Base-by-base conservation (phyloP, 35 echinoderm and acorn worm species). In the Lytechinus variegatus region DNA sequence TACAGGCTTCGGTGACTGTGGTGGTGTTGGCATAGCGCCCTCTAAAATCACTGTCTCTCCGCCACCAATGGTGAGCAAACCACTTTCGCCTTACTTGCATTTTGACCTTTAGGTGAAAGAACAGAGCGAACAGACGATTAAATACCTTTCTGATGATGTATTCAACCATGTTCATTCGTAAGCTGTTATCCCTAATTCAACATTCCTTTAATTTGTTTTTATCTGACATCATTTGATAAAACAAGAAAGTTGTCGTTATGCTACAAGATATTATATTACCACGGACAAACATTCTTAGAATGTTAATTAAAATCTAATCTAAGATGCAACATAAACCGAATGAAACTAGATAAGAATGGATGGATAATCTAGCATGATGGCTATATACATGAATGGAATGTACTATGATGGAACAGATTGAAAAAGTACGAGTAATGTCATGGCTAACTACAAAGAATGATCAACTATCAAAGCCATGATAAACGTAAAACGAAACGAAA, bases 81-180 rank as follows among this genome's bases (percentile, higher is more conserved):
- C 96, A 96, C 55, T 96, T 96, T 27, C 96, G 94, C 21, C 88
- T 94, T 51, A 96, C 91, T 87, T 96, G 96, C 96, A 96, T 95
- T 96, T 96, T 96, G 28, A 96, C 96, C 96, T 96, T 58, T 58
- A 9, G 5, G 66, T 44, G 66, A 7, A 79, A 79, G 66, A 79
- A 21, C 21, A 79, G 12, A 79, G n/a, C n/a, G 6, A 9, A 1
- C 21, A 79, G n/a, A 79, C 66, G 7, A 79, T 44, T 44, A 44
- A 44, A 44, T 44, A 44, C 33, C 33, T 44, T 44, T 44, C 0
- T 44, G 33, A 44, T 2, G 33, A 44, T 44, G 33, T 44, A 44
- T 9, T 56, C 8, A 56, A 11, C 55, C 61, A 21, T 4, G 6
- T 71, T 71, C 2, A 21, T 71, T 71, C 61, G 14, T 71, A 19